phyloP scores from a whole-genome alignment of 2,888 invertebrate species.

The Papilio gigon region DNA sequence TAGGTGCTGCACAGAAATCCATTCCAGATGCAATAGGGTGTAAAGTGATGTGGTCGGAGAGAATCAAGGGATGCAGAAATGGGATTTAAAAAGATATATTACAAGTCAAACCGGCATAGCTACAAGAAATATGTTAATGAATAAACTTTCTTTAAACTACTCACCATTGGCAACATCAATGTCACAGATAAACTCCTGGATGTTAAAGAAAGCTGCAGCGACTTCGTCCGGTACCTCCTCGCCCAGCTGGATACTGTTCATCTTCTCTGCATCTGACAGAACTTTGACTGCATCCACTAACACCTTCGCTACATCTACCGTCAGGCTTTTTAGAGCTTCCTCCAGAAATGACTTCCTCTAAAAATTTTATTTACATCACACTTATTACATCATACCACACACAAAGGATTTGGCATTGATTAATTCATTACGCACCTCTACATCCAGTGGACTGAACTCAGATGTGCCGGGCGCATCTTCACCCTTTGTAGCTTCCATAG shows the following conservation, averaged over 20 bases:
- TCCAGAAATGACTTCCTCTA: constrained; percentile 88
- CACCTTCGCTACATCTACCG: constrained; percentile 86
- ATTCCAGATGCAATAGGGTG: no score
- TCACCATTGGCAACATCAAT: constrained; percentile 91
- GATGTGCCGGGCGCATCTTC: constrained; percentile 82
- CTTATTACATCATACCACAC: no score
- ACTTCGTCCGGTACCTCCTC: constrained; percentile 78
- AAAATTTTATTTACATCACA: constrained; percentile 7
- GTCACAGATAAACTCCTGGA: constrained; percentile 87
- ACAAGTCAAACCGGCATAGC: no score
- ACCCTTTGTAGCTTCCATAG: constrained; percentile 85
- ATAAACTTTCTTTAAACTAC: no score
- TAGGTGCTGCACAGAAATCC: no score
- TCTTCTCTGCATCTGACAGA: constrained; percentile 78
- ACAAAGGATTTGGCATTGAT: no score
- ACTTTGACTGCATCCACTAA: constrained; percentile 84
- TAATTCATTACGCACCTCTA: constrained; percentile 80
- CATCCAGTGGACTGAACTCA: constrained; percentile 82
- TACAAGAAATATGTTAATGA: not conserved
- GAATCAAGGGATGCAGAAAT: no score
- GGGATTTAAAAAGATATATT: no score
- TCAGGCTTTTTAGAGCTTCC: constrained; percentile 86
- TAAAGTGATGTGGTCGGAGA: no score
- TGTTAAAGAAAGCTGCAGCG: constrained; percentile 84
- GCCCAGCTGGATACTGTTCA: constrained; percentile 62